These are phyloP conservation scores for Neogale vison DNA, from an alignment of 2,113 vertebrate genomes.

Conservation along the genomic window DNA sequence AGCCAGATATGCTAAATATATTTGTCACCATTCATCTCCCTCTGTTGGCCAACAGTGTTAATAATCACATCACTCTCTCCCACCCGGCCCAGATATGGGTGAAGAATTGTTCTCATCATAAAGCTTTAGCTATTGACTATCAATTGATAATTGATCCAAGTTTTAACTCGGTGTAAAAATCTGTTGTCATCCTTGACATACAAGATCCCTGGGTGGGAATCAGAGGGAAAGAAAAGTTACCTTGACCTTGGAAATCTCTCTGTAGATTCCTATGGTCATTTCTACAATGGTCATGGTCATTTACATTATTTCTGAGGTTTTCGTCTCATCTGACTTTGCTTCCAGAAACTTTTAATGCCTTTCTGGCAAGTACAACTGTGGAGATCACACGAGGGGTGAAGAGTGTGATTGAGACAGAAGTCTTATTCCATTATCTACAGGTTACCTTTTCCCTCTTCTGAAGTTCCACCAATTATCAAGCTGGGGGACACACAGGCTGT, in stretches of 20 bases:
- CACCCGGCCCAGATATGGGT: not conserved
- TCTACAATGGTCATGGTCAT: not conserved
- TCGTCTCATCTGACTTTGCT: not conserved
- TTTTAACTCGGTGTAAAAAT: not conserved
- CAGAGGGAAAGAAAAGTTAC: not conserved
- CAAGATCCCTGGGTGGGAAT: not conserved
- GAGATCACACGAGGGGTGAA: not conserved
- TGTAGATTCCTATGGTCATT: not conserved
- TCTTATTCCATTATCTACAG: not conserved
- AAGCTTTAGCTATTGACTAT: not conserved
- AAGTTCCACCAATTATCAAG: not conserved
- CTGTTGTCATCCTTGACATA: not conserved
- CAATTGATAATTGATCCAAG: not conserved
- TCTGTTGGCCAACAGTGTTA: not conserved
- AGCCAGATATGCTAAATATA: not conserved
- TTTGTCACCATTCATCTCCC: not conserved
- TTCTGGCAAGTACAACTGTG: not conserved
- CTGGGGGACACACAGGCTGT: not conserved
- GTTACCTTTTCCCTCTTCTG: not conserved
- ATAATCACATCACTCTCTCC: not conserved
- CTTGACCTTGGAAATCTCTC: not conserved
- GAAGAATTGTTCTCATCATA: not conserved
- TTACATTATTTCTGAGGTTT: not conserved
- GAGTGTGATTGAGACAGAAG: not conserved
- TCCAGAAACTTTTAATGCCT: not conserved